Evolutionary conservation across 2,797 vertebrate genomes (phyloP).

Genomic region (Phaenicophaeus curvirostris): DNA sequence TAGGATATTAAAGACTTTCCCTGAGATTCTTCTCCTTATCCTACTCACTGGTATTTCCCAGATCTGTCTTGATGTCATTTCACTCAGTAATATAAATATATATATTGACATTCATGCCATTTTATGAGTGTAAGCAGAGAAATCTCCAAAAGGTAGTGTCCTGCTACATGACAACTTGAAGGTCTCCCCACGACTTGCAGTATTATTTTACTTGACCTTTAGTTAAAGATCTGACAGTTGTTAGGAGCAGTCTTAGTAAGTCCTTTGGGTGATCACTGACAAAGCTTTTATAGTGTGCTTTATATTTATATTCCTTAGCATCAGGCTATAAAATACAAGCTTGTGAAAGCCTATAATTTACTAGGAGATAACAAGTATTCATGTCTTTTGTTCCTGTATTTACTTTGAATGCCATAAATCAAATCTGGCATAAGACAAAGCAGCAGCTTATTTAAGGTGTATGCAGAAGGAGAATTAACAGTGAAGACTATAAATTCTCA

Average conservation of each 20-base stretch:
- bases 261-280: not conserved
- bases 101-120: not conserved
- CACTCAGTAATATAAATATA: not conserved
- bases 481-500: not conserved
- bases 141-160: not conserved
- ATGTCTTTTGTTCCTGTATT: not conserved
- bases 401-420: constrained; percentile 16
- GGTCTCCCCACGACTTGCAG: not conserved
- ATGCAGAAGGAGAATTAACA: not conserved
- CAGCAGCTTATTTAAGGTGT: not conserved
- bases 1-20: not conserved
- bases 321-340: constrained; percentile 13
- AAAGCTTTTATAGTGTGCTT: not conserved
- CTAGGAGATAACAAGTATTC: not conserved
- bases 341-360: constrained; percentile 45
- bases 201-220: not conserved
- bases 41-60: not conserved
- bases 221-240: not conserved
- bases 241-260: not conserved
- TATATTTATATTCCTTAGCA: constrained; percentile 28
- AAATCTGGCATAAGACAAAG: not conserved
- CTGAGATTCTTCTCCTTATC: not conserved
- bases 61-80: not conserved
- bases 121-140: not conserved
- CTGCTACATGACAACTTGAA: not conserved